A percentile compares a stretch with the other conserved stretches of the same genome.
phyloP scores from a whole-genome alignment of 2,888 invertebrate genomes.

The Abrostola tripartita region DNA sequence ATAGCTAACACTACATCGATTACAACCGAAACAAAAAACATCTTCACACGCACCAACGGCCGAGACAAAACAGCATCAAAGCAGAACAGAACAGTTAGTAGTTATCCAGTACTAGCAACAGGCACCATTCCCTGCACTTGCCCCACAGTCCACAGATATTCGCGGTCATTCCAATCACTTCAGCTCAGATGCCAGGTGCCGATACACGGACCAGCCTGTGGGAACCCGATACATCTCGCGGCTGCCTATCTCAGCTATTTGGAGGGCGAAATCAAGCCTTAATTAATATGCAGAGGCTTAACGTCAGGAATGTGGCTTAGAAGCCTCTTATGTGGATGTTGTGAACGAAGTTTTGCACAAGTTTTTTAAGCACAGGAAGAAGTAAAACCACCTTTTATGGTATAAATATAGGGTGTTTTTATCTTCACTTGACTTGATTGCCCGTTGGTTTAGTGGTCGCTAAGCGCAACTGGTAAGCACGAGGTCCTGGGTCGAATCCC shows the following conservation, averaged over 20 bases:
- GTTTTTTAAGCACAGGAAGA: not conserved
- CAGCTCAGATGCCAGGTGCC: constrained; percentile 52
- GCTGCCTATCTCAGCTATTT: constrained; percentile 53
- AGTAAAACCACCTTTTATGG: not conserved
- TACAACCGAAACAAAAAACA: no score
- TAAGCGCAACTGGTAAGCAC: no score
- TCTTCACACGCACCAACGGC: no score
- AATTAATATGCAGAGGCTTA: constrained; percentile 53
- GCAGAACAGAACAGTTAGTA: constrained; percentile 1
- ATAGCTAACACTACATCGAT: no score
- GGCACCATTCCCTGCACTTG: constrained; percentile 29
- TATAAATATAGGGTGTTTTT: no score
- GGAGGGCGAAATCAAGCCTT: constrained; percentile 54
- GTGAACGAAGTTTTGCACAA: not conserved
- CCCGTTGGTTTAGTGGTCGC: no score
- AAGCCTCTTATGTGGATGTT: constrained; percentile 5
- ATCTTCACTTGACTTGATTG: no score
- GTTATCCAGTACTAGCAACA: constrained; percentile 4
- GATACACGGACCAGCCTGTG: constrained; percentile 52
- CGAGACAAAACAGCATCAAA: constrained; percentile 6
- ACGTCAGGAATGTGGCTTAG: constrained; percentile 23
- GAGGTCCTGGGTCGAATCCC: no score
- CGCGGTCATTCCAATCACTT: constrained; percentile 57
- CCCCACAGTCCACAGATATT: constrained; percentile 53
- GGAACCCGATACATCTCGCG: constrained; percentile 53